Percentiles rank a stretch among this genome's conserved stretches.
Evolutionary conservation across 2,113 vertebrate genomes (phyloP).

Genomic region (Myodes glareolus): DNA sequence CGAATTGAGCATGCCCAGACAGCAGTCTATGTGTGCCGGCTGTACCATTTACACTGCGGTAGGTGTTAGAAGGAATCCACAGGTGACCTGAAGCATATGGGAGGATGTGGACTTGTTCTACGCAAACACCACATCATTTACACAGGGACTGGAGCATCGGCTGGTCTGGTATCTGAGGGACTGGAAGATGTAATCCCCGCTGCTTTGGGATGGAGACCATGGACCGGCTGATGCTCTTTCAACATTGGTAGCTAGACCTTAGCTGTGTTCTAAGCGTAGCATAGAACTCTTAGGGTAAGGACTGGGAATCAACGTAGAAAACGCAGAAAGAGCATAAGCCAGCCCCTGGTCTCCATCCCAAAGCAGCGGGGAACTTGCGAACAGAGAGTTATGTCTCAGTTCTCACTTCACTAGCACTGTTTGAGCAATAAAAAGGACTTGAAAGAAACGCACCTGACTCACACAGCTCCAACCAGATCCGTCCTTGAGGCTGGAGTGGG

Average conservation of each 20-base stretch:
- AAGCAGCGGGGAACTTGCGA: neutral
- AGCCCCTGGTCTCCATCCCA: too few species aligned
- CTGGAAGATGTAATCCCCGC: too few species aligned
- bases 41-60: neutral
- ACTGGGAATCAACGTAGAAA: too few species aligned
- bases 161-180: neutral
- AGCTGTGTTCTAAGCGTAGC: too few species aligned
- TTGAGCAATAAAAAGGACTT: neutral
- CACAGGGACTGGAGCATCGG: neutral
- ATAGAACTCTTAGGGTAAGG: too few species aligned
- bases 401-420: neutral
- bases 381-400: neutral
- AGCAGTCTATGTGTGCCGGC: neutral
- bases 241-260: neutral
- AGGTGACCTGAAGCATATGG: too few species aligned
- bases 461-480: neutral
- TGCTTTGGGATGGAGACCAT: neutral
- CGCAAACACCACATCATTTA: neutral
- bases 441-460: neutral
- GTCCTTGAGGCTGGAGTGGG: neutral
- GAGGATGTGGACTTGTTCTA: neutral
- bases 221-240: neutral
- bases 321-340: too few species aligned
- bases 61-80: neutral
- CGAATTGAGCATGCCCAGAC: neutral